These are phyloP conservation scores for Coronaproctus castanopsis DNA, from an alignment of 2,888 invertebrate genomes.

Conservation along the genomic window DNA sequence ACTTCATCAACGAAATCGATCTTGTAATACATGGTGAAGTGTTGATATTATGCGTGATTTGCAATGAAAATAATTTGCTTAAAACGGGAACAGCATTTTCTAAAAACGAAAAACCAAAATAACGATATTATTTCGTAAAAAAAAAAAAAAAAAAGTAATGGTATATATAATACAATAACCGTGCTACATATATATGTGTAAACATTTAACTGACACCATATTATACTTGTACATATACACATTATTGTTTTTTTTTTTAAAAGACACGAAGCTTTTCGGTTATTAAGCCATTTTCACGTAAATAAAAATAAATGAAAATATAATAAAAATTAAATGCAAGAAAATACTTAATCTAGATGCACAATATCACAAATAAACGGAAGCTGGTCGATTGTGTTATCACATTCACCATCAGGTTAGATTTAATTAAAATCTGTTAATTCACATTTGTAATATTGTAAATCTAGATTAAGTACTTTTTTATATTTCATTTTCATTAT, in stretches of 20 bases:
- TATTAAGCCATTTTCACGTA: no score
- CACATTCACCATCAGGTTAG: no score
- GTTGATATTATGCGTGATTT: conserved; percentile 55
- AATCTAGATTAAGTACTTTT: no score
- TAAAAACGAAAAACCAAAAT: conserved; percentile 25
- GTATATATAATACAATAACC: neutral
- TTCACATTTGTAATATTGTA: no score
- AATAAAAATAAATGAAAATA: no score
- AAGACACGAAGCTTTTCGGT: conserved; percentile 8
- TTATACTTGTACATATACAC: neutral
- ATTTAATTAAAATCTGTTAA: no score
- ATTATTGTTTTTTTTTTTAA: neutral
- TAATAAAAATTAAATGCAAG: no score
- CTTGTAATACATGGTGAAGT: conserved; percentile 55
- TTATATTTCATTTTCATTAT: no score
- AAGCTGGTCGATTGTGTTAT: no score
- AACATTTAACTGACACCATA: neutral
- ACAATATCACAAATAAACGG: no score
- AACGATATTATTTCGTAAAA: neutral
- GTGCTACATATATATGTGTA: neutral
- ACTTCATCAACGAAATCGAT: conserved; percentile 57
- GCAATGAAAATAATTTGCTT: conserved; percentile 60
- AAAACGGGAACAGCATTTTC: conserved; percentile 64
- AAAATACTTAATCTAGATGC: no score
- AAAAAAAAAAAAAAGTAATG: neutral